Percentiles rank a stretch among this genome's conserved stretches.
Evolutionary conservation across 2,113 vertebrate genomes (phyloP).

Genomic region (Sturnira hondurensis): DNA sequence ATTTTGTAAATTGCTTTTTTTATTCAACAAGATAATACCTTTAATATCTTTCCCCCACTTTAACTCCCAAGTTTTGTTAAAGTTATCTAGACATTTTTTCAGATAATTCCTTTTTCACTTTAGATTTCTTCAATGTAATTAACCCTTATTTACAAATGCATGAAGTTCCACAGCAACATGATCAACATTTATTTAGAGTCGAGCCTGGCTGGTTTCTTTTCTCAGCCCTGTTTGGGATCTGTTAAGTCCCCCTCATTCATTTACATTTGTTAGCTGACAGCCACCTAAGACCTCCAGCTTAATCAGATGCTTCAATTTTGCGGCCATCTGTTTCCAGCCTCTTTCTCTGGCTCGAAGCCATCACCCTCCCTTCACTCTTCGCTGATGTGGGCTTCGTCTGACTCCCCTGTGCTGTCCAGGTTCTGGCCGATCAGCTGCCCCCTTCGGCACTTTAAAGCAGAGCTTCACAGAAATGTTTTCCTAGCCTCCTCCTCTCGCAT

Average conservation of each 20-base stretch:
- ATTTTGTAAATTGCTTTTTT: background rate
- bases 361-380: background rate
- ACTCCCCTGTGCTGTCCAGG: background rate
- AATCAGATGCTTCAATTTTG: slow-evolving; percentile 59
- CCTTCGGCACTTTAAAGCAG: background rate
- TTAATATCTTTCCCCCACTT: background rate
- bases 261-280: slow-evolving; percentile 48
- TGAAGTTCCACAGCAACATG: background rate
- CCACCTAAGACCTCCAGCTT: slow-evolving; percentile 41
- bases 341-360: slow-evolving; percentile 26
- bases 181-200: slow-evolving; percentile 8
- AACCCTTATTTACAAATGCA: slow-evolving; percentile 34
- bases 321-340: slow-evolving; percentile 61
- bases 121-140: slow-evolving; percentile 27
- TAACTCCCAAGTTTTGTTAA: background rate
- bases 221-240: background rate
- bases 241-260: background rate
- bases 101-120: slow-evolving; percentile 22
- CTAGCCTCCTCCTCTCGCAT: background rate
- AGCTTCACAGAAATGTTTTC: background rate
- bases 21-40: background rate
- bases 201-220: slow-evolving; percentile 1
- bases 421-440: background rate
- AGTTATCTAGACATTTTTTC: slow-evolving; percentile 14
- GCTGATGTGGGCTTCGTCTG: background rate